Base-by-base conservation (phyloP, 2,888 invertebrate species). In the Seira musarum region DNA sequence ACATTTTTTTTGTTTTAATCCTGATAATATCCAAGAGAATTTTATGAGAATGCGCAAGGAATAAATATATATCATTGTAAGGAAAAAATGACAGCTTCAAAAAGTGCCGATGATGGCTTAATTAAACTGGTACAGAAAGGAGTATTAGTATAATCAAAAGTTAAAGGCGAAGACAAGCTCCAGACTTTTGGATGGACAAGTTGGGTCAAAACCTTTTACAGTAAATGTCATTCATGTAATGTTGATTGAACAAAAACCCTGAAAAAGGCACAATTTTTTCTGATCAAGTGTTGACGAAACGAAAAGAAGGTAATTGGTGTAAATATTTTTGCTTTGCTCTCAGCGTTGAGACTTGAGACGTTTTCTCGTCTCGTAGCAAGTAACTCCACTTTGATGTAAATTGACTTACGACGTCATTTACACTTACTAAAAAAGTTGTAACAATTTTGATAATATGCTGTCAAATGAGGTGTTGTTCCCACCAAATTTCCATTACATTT, bases 141-240 rank as follows among this genome's bases (percentile, higher is more conserved):
- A 69, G 85, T 84, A 85, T 84, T 80, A 49, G 77, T 73, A 84
- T 85, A 85, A 85, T 85, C 74, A 82, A 80, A 80, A 83, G 79
- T 83, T 82, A 85, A 84, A 84, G 84, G 81, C 79, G 76, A 72
- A 72, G 82, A 83, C 77, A 77, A 63, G n/a, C 40, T 35, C 17
- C n/a, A 40, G 80, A 83, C 73, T 82, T 63, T 5, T 80, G 73
- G 67, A 81, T 81, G 78, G 81, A 77, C 77, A 81, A 46, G 80
- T 57, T 73, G 46, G 84, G 84, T 83, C 84, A 84, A 82, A 80
- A 84, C 81, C 80, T 81, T 73, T 72, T 76, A 70, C 66, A 78
- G 77, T 78, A 63, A 65, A 21, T 72, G 49, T 72, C 21, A 49
- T 49, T 65, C 65, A 8, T 6, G 61, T 3, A 35, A n/a, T 61